These are phyloP conservation scores for Drosophila ananassae DNA, from an alignment of 1,140 invertebrate genomes.

Conservation along the genomic window DNA sequence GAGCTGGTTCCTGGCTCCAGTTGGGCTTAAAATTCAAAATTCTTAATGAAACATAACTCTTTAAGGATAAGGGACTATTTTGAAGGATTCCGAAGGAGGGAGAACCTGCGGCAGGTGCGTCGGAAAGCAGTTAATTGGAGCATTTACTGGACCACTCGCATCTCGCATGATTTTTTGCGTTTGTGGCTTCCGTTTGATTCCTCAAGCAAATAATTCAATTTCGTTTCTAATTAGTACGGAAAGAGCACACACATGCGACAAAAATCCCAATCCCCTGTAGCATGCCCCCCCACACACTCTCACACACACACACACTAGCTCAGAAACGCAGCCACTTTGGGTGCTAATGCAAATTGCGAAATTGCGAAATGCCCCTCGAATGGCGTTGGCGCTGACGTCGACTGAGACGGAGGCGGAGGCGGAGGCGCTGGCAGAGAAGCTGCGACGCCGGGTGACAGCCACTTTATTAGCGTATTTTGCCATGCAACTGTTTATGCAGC, in stretches of 20 bases:
- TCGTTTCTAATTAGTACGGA: constrained; percentile 78
- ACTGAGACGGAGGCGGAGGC: background rate
- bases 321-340: constrained; percentile 76
- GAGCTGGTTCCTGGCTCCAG: too few relatives aligned
- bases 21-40: background rate
- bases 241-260: constrained; percentile 55
- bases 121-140: constrained; percentile 37
- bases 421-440: background rate
- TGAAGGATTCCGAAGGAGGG: background rate
- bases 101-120: background rate
- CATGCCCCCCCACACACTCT: too few relatives aligned
- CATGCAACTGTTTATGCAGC: constrained; percentile 78
- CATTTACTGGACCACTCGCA: constrained; percentile 33
- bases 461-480: constrained; percentile 82
- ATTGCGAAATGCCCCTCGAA: constrained; percentile 3
- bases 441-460: constrained; percentile 64
- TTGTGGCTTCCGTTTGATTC: constrained; percentile 66
- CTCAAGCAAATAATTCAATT: constrained; percentile 82
- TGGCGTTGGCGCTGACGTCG: background rate
- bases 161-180: constrained; percentile 28
- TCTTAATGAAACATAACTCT: background rate
- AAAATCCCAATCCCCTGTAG: constrained; percentile 15
- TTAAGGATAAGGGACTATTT: background rate
- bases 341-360: constrained; percentile 75
- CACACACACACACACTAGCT: constrained; percentile 35